Evolutionary conservation across 1,140 invertebrate genomes (phyloP).

Genomic region (Nephotettix cincticeps): DNA sequence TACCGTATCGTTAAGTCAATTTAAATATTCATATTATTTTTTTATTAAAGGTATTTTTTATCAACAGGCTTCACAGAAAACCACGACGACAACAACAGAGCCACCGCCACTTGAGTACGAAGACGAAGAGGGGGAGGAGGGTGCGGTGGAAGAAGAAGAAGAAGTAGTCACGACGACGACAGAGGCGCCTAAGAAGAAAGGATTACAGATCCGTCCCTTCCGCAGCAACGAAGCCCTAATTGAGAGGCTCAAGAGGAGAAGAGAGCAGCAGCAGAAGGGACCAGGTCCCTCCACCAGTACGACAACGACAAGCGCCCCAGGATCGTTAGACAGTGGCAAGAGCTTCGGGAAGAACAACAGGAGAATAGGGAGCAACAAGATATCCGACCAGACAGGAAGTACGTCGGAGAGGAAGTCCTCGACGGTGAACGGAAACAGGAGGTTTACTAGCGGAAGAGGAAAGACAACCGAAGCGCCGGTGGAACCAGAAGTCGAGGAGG

Average conservation of each 20-base stretch:
- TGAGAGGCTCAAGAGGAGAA: constrained; percentile 34
- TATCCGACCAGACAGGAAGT: constrained; percentile 3
- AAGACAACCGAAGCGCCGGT: not conserved
- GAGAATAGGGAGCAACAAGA: not conserved
- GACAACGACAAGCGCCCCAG: constrained; percentile 12
- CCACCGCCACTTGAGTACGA: constrained; percentile 16
- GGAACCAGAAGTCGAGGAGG: not conserved
- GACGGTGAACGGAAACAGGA: not conserved
- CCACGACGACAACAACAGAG: constrained; percentile 31
- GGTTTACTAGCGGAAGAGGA: not conserved
- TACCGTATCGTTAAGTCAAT: too few relatives aligned
- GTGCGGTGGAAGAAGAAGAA: constrained; percentile 14
- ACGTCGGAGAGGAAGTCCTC: not conserved
- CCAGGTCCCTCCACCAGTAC: not conserved
- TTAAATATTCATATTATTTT: too few relatives aligned
- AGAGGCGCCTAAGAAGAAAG: constrained; percentile 30
- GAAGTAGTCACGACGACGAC: constrained; percentile 24
- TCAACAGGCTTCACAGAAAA: constrained; percentile 2
- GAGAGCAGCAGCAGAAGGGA: constrained; percentile 15
- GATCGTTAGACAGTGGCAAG: not conserved
- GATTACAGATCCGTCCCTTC: constrained; percentile 30
- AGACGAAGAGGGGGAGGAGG: constrained; percentile 28
- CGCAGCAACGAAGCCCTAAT: constrained; percentile 35
- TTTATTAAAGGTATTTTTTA: too few relatives aligned
- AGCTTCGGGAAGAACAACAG: not conserved